Conservation (phyloP, 1,140 invertebrate species). For the Mamestra configurata region DNA sequence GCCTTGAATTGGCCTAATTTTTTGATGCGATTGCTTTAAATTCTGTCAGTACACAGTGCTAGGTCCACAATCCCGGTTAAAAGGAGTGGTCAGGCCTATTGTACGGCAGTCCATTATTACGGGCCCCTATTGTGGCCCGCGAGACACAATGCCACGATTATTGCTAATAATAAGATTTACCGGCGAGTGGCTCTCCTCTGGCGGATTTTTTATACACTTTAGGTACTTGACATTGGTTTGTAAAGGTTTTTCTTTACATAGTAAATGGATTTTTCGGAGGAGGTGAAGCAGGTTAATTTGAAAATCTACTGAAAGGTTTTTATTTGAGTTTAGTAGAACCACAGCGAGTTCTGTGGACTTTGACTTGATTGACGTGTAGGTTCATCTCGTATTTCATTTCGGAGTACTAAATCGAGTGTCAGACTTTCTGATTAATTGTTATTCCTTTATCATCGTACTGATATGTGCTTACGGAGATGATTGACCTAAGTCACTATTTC, state of each 20-base stretch:
- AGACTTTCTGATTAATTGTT: slow-evolving; percentile 31
- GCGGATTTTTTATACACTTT: slow-evolving; percentile 38
- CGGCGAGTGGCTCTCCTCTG: slow-evolving; percentile 28
- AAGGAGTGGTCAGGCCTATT: slow-evolving; percentile 57
- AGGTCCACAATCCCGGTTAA: slow-evolving; percentile 55
- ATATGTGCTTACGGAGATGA: not conserved
- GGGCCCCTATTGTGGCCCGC: slow-evolving; percentile 46
- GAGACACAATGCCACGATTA: slow-evolving; percentile 63
- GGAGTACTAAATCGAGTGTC: slow-evolving; percentile 36
- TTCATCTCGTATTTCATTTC: slow-evolving; percentile 39
- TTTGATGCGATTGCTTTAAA: slow-evolving; percentile 51
- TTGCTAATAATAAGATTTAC: slow-evolving; percentile 66
- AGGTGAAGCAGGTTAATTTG: slow-evolving; percentile 29
- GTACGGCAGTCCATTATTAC: slow-evolving; percentile 61
- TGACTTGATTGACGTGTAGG: slow-evolving; percentile 15
- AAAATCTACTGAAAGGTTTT: slow-evolving; percentile 25
- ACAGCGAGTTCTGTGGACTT: not conserved
- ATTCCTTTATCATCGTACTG: not conserved
- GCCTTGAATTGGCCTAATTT: slow-evolving; percentile 35
- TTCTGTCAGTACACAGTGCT: slow-evolving; percentile 44
- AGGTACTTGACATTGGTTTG: slow-evolving; percentile 24
- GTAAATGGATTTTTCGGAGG: slow-evolving; percentile 17
- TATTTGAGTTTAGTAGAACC: slow-evolving; percentile 2
- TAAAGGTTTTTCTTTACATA: slow-evolving; percentile 43
- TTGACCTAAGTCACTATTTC: not conserved